A percentile compares a stretch with the other conserved stretches of the same genome.
These are phyloP conservation scores for Drosophila borborema DNA, from an alignment of 2,888 invertebrate genomes.

Conservation along the genomic window DNA sequence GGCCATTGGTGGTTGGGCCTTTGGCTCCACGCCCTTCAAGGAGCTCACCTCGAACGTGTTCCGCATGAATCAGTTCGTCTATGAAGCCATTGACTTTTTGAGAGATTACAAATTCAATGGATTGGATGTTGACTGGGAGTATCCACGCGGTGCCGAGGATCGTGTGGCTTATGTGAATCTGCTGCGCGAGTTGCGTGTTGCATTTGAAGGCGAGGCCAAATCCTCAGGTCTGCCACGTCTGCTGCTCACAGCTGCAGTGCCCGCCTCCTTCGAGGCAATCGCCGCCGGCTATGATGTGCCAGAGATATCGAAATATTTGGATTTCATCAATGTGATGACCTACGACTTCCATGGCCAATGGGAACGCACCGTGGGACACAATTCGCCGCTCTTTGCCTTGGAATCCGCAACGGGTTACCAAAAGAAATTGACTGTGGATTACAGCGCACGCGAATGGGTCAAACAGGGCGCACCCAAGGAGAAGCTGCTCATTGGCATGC, in stretches of 20 bases:
- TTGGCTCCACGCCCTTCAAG: slow-evolving; percentile 97
- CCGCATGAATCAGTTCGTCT: slow-evolving; percentile 97
- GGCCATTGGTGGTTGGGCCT: slow-evolving; percentile 98
- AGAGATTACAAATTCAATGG: slow-evolving; percentile 96
- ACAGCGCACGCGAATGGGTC: slow-evolving; percentile 96
- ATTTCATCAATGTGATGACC: slow-evolving; percentile 97
- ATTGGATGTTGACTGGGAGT: slow-evolving; percentile 97
- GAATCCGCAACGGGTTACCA: slow-evolving; percentile 96
- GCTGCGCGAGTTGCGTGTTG: slow-evolving; percentile 92
- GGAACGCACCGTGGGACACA: slow-evolving; percentile 97
- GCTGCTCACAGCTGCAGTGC: slow-evolving; percentile 94
- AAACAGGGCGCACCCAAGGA: slow-evolving; percentile 97
- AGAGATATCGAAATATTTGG: slow-evolving; percentile 96
- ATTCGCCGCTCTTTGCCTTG: slow-evolving; percentile 94
- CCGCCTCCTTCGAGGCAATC: slow-evolving; percentile 96
- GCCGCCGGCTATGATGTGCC: slow-evolving; percentile 97
- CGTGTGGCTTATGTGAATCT: slow-evolving; percentile 93
- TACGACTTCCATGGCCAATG: slow-evolving; percentile 98
- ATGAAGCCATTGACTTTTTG: slow-evolving; percentile 96
- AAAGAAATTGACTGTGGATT: slow-evolving; percentile 96
- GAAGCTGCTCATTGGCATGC: slow-evolving; percentile 97
- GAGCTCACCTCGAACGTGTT: slow-evolving; percentile 95
- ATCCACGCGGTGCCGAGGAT: slow-evolving; percentile 95
- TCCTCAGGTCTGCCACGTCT: slow-evolving; percentile 93
- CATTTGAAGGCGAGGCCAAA: slow-evolving; percentile 97